Evolutionary conservation across 2,113 vertebrate genomes (phyloP).

Genomic region (Apteryx owenii): DNA sequence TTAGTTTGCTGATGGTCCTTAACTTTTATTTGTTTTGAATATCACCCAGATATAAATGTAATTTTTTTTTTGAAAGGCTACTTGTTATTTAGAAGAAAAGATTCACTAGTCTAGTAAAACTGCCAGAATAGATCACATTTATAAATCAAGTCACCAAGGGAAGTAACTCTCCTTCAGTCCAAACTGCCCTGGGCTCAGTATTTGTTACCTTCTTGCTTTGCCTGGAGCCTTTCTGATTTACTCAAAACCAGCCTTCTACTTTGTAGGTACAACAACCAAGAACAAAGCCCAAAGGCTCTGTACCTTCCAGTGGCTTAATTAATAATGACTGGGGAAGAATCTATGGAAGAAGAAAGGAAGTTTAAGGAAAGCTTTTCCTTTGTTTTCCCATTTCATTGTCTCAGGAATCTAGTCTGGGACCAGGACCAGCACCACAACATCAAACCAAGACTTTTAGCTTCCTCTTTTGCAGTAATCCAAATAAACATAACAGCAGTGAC

Average conservation of each 20-base stretch:
- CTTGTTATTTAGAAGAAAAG: neutral
- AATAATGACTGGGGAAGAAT: neutral
- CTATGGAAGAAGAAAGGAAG: neutral
- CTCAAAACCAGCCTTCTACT: neutral
- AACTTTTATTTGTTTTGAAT: neutral
- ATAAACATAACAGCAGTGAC: neutral
- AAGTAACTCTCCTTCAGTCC: neutral
- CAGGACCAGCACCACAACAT: neutral
- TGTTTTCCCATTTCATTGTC: neutral
- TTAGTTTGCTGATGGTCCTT: neutral
- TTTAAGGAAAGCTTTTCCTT: neutral
- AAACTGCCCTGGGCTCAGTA: neutral
- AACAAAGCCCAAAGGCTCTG: neutral
- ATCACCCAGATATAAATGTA: neutral
- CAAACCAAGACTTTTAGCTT: neutral
- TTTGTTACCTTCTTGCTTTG: neutral
- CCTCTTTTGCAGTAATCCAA: constrained; percentile 5
- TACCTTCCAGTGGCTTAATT: neutral
- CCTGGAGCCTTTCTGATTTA: neutral
- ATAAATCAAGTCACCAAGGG: neutral
- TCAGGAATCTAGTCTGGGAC: neutral
- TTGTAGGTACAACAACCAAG: neutral
- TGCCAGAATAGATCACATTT: accelerated
- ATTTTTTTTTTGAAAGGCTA: neutral
- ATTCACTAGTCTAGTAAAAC: neutral